Conservation (phyloP, 1,140 invertebrate genomes). For the Leguminivora glycinivorella region DNA sequence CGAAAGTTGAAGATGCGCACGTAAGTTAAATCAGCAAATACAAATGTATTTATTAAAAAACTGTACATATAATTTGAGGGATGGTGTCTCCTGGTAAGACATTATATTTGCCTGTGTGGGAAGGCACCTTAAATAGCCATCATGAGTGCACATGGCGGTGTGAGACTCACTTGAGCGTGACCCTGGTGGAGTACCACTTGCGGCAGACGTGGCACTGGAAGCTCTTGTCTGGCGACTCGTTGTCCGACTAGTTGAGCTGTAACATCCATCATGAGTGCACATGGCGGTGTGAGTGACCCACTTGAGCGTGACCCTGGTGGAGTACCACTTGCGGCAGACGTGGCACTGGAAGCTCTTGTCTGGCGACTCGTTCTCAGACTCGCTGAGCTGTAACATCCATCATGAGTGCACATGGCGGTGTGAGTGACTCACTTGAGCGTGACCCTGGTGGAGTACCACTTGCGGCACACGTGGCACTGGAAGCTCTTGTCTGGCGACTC, state of each 20-base stretch:
- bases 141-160: too few species aligned
- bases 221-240: slow-evolving; percentile 71
- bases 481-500: slow-evolving; percentile 73
- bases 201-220: slow-evolving; percentile 72
- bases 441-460: slow-evolving; percentile 74
- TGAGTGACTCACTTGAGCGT: slow-evolving; percentile 67
- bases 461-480: slow-evolving; percentile 69
- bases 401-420: too few species aligned
- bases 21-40: too few species aligned
- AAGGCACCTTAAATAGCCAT: too few species aligned
- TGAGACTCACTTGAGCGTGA: slow-evolving; percentile 68
- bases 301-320: slow-evolving; percentile 71
- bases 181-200: slow-evolving; percentile 74
- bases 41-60: too few species aligned
- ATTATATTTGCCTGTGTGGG: too few species aligned
- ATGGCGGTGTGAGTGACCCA: slow-evolving; percentile 47
- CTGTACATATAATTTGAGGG: too few species aligned
- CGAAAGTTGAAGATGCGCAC: too few species aligned
- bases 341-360: slow-evolving; percentile 76
- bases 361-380: slow-evolving; percentile 67
- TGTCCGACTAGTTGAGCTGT: slow-evolving; percentile 68
- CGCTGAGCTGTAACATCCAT: slow-evolving; percentile 52
- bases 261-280: too few species aligned
- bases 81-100: too few species aligned
- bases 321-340: slow-evolving; percentile 73